Percentiles rank a stretch among this genome's conserved stretches.
Conservation (phyloP, 64 coral and sea anemone species). For the Orbicella faveolata region DNA sequence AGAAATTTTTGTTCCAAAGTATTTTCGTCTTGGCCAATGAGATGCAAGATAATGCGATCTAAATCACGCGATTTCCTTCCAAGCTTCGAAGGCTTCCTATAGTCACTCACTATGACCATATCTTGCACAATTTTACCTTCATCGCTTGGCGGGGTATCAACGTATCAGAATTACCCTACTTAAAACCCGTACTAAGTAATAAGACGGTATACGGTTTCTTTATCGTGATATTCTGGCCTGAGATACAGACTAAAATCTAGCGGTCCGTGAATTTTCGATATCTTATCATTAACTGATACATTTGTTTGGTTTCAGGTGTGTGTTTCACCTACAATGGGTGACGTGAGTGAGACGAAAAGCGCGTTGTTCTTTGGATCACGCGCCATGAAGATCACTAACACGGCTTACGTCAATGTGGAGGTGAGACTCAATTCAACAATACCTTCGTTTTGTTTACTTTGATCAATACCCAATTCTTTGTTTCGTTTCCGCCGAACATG, state of each 20-base stretch:
- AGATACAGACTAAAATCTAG: background rate
- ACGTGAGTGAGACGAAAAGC: conserved; percentile 97
- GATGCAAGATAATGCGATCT: no score
- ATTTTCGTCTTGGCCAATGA: no score
- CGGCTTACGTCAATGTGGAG: conserved; percentile 97
- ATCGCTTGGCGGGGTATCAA: no score
- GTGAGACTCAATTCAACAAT: conserved; percentile 2
- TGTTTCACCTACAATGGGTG: conserved; percentile 77
- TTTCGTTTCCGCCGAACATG: background rate
- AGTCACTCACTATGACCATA: no score
- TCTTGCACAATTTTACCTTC: no score
- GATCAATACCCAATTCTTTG: background rate
- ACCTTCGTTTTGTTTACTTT: background rate
- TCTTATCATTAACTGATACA: background rate
- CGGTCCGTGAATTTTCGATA: background rate
- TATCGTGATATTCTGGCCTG: background rate
- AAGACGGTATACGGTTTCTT: background rate
- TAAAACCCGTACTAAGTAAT: background rate
- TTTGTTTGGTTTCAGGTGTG: conserved; percentile 63
- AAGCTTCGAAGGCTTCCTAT: no score
- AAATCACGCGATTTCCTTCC: no score
- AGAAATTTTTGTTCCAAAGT: no score
- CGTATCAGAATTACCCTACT: no score
- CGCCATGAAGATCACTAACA: conserved; percentile 97
- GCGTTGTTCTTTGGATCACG: conserved; percentile 93